Base-by-base conservation (phyloP, 2,888 invertebrate genomes). In the Mellilla xanthometata region DNA sequence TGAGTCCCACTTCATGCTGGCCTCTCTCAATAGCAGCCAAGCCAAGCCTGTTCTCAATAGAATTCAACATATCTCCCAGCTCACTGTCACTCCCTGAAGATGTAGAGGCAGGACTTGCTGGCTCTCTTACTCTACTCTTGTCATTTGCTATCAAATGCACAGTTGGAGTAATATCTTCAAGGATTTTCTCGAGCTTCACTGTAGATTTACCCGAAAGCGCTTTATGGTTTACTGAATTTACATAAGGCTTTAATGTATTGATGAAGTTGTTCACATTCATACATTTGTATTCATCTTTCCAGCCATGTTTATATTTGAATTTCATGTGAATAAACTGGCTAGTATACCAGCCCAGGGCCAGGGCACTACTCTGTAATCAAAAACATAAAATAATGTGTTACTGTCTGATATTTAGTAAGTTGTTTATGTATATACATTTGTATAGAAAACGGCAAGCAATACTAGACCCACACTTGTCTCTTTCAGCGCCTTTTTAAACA, bases 291-390 rank as follows among this genome's bases (percentile, higher is more conserved):
- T 64, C 55, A 15, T 60, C 51, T 19, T 57, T 56, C 4, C 6
- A 19, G 3, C 4, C 15, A 19, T 19, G 15, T 6, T 19, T 19
- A 40, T 72, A 64, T 56, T 86, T 88, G 26, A 75, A 53, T 34
- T 80, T 87, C 29, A 85, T 60, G 56, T 85, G 81, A 31, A 92
- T 71, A 1, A 92, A 74, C 58, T 93, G 93, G 60, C 91, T 92
- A 11, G 93, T 85, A 46, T 92, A 91, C 91, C 92, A 93, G 29
- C 93, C 93, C 47, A 92, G 67, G 9, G 93, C 91, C 31, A 93
- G 66, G 10, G 91, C 90, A 58, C 93, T 90, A 56, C 93, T 92
- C 93, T 93, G 80, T 49, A 6, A 19, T 19, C 15, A 19, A 6
- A 19, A n/a, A n/a, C n/a, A 19, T 19, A 1, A 19, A 19, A 8